Conservation (phyloP, 2,113 vertebrate species). For the Thunnus maccoyii region DNA sequence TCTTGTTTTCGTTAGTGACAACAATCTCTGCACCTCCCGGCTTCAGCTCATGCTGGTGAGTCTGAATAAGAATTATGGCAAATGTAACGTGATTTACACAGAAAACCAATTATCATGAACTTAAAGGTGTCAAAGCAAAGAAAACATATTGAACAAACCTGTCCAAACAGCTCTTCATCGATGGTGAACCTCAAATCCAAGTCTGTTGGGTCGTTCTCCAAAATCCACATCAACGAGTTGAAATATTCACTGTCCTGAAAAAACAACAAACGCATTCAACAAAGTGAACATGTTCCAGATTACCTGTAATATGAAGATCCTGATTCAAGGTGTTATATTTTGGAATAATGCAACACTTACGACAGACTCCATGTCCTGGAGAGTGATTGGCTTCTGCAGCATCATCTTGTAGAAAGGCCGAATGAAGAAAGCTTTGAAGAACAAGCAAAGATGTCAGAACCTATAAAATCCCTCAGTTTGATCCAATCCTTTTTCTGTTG, state of each 20-base stretch:
- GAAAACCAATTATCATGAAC: neutral
- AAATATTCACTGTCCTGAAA: slow-evolving; percentile 96
- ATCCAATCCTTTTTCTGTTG: neutral
- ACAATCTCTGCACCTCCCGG: slow-evolving; percentile 91
- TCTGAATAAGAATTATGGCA: slow-evolving; percentile 82
- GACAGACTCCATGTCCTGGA: slow-evolving; percentile 99
- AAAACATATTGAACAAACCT: slow-evolving; percentile 83
- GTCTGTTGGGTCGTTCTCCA: slow-evolving; percentile 96
- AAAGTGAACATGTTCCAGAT: neutral
- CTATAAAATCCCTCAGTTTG: neutral
- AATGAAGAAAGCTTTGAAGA: slow-evolving; percentile 94
- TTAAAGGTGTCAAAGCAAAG: neutral
- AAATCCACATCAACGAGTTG: slow-evolving; percentile 97
- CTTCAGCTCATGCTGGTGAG: slow-evolving; percentile 96
- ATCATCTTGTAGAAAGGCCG: slow-evolving; percentile 99
- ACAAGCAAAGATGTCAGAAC: slow-evolving; percentile 19
- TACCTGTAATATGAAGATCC: neutral
- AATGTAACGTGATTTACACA: neutral
- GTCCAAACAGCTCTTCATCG: slow-evolving; percentile 98
- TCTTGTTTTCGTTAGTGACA: slow-evolving; percentile 95
- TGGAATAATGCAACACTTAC: slow-evolving; percentile 81
- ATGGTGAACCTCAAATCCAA: slow-evolving; percentile 95
- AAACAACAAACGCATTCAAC: neutral
- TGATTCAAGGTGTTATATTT: neutral
- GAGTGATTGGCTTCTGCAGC: slow-evolving; percentile 95